These are phyloP conservation scores for Decapterus maruadsi DNA, from an alignment of 2,797 vertebrate species.

Conservation along the genomic window DNA sequence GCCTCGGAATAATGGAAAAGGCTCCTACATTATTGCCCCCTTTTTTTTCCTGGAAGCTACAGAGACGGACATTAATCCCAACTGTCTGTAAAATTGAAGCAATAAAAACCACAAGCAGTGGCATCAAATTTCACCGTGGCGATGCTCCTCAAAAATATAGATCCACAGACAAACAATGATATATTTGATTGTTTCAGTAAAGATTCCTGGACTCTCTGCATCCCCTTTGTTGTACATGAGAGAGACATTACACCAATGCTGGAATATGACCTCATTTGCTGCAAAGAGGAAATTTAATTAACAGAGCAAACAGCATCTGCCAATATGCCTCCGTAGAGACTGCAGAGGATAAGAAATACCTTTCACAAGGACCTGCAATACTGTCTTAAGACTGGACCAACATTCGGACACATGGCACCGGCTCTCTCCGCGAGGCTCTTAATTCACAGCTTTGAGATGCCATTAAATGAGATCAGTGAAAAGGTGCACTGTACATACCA, in stretches of 20 bases:
- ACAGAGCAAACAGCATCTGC: constrained; percentile 89
- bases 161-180: constrained; percentile 86
- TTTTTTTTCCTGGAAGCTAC: constrained; percentile 79
- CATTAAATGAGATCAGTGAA: constrained; percentile 64
- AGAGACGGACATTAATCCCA: constrained; percentile 87
- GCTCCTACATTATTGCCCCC: constrained; percentile 82
- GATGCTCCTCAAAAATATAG: constrained; percentile 84
- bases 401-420: constrained; percentile 61
- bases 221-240: constrained; percentile 88
- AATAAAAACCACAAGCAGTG: constrained; percentile 85
- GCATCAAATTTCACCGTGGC: constrained; percentile 82
- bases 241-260: constrained; percentile 88
- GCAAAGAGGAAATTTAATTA: constrained; percentile 90
- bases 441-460: constrained; percentile 57
- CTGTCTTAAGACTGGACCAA: constrained; percentile 78
- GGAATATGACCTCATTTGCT: constrained; percentile 88
- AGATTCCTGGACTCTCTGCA: constrained; percentile 81
- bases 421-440: constrained; percentile 49
- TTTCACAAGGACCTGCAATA: constrained; percentile 81
- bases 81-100: constrained; percentile 89
- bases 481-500: constrained; percentile 51
- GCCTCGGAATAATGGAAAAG: constrained; percentile 81
- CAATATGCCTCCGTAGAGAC: constrained; percentile 86
- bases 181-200: constrained; percentile 86
- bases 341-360: constrained; percentile 80